Evolutionary conservation across 2,888 invertebrate genomes (phyloP).

Genomic region (Hyppa rectilinea): DNA sequence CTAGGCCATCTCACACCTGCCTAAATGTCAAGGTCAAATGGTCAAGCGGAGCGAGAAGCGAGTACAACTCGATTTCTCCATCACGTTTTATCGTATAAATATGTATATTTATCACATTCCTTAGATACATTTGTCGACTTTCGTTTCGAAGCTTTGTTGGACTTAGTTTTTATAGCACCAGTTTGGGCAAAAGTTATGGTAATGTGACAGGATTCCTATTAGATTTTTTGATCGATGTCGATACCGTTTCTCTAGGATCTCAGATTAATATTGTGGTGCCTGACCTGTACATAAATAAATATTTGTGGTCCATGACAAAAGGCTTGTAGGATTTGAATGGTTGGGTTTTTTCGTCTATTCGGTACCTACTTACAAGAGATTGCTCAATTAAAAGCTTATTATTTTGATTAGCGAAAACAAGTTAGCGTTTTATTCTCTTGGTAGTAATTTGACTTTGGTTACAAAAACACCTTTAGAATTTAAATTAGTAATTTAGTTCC

Average conservation of each 20-base stretch:
- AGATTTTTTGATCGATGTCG: conserved; percentile 53
- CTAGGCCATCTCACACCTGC: conserved; percentile 65
- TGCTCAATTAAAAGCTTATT: conserved; percentile 34
- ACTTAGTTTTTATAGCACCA: conserved; percentile 62
- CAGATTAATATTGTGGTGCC: conserved; percentile 39
- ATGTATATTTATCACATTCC: conserved; percentile 81
- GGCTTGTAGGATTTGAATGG: conserved; percentile 1
- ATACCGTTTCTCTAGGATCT: conserved; percentile 56
- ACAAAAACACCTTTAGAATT: conserved; percentile 13
- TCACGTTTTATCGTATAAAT: conserved; percentile 77
- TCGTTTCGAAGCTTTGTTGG: conserved; percentile 65
- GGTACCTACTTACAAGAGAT: conserved; percentile 23
- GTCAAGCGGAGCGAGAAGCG: conserved; percentile 72
- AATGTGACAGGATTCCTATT: conserved; percentile 64
- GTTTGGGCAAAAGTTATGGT: conserved; percentile 67
- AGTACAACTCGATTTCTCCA: conserved; percentile 83
- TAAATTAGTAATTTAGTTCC: conserved; percentile 9
- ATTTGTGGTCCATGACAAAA: conserved; percentile 18
- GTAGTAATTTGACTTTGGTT: conserved; percentile 23
- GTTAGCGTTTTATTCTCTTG: conserved; percentile 16
- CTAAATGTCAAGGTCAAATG: conserved; percentile 85
- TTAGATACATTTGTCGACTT: conserved; percentile 66
- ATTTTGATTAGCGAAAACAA: conserved; percentile 23
- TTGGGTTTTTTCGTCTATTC: conserved; percentile 41
- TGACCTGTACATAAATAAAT: conserved; percentile 34